These are phyloP conservation scores for Clunio marinus DNA, from an alignment of 2,888 invertebrate genomes.

Conservation along the genomic window DNA sequence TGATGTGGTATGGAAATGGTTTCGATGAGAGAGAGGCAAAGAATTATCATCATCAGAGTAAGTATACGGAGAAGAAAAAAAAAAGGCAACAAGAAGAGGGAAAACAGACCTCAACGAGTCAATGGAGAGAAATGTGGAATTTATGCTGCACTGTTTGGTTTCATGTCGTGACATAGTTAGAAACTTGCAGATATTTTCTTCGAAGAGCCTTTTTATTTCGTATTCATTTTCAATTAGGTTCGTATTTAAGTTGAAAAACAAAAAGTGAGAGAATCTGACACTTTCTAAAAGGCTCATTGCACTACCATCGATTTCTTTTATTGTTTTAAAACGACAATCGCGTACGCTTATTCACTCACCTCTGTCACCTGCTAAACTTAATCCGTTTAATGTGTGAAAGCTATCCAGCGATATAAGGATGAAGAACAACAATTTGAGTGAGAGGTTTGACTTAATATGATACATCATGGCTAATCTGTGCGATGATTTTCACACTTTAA, in stretches of 20 bases:
- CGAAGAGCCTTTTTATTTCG: conserved; percentile 2
- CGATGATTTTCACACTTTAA: not conserved
- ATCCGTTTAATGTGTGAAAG: conserved; percentile 31
- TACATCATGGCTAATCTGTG: not conserved
- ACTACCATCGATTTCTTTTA: no score
- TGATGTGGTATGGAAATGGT: conserved; percentile 21
- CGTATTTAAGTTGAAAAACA: no score
- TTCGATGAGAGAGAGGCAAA: conserved; percentile 20
- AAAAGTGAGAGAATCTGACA: no score
- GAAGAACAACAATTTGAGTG: not conserved
- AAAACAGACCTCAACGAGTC: conserved; percentile 17
- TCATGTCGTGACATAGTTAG: conserved; percentile 38
- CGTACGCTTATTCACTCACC: no score
- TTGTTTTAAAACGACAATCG: no score
- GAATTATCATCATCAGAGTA: conserved; percentile 12
- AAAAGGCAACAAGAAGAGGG: not conserved
- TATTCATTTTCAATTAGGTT: no score
- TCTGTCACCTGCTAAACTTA: conserved; percentile 30
- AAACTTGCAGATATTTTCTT: conserved; percentile 20
- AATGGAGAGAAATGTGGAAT: conserved; percentile 27
- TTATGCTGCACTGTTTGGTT: conserved; percentile 37
- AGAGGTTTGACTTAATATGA: not conserved
- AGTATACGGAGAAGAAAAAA: conserved; percentile 21
- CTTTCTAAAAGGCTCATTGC: no score
- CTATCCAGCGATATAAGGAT: not conserved